These are phyloP conservation scores for Ciona savignyi DNA, from an alignment of 23 tunicate genomes.

Conservation along the genomic window DNA sequence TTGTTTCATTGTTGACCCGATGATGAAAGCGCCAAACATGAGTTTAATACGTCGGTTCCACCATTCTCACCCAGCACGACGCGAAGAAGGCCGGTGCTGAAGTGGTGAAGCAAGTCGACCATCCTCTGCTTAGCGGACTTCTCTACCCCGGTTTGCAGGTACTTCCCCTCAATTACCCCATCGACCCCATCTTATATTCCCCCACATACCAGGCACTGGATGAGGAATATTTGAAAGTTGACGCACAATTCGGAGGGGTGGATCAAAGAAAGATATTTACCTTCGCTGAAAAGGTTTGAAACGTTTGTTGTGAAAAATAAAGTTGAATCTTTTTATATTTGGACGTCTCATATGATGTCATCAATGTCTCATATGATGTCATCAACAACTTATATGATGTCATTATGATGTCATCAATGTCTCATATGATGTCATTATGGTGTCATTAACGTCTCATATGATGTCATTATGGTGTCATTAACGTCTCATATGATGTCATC, in stretches of 20 bases:
- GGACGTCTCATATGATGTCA: too few species aligned
- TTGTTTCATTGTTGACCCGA: too few species aligned
- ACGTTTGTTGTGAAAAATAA: too few species aligned
- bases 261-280: slow-evolving; percentile 98
- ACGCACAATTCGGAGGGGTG: slow-evolving; percentile 98
- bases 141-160: slow-evolving; percentile 97
- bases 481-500: too few species aligned
- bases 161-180: background rate
- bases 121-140: slow-evolving; percentile 84
- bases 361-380: too few species aligned
- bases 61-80: slow-evolving; percentile 51
- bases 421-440: too few species aligned
- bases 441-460: too few species aligned
- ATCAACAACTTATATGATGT: too few species aligned
- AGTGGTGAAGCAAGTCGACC: slow-evolving; percentile 93
- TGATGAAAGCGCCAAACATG: background rate
- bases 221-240: slow-evolving; percentile 95
- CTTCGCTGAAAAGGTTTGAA: slow-evolving; percentile 96
- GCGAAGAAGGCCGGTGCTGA: slow-evolving; percentile 99
- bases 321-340: too few species aligned
- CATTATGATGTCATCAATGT: too few species aligned
- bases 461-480: too few species aligned
- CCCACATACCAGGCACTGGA: slow-evolving; percentile 94
- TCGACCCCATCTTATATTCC: too few species aligned
- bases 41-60: background rate